These are phyloP conservation scores for Pachyramphus minor DNA, from an alignment of 2,113 vertebrate species.

Conservation along the genomic window DNA sequence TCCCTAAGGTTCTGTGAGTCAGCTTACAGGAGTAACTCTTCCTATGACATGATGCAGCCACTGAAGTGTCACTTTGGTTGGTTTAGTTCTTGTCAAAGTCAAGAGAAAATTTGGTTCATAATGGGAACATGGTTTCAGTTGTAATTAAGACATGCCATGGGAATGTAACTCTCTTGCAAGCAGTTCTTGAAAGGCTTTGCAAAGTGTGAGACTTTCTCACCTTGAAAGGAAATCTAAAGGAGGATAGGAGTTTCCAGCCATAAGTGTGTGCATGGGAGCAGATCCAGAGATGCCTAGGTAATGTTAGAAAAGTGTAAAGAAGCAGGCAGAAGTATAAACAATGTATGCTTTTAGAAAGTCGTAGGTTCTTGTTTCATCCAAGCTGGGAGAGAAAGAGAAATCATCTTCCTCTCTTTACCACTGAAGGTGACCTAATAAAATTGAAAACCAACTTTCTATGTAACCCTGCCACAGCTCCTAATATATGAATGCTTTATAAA, in stretches of 20 bases:
- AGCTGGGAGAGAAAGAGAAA: neutral
- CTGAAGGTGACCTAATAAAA: neutral
- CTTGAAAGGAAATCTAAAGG: neutral
- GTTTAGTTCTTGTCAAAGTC: neutral
- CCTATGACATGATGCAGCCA: neutral
- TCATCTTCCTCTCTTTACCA: neutral
- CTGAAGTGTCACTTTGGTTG: neutral
- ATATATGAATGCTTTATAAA: neutral
- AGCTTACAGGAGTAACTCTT: neutral
- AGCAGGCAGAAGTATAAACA: neutral
- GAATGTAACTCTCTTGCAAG: neutral
- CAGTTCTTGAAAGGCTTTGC: neutral
- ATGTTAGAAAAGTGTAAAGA: neutral
- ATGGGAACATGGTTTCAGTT: neutral
- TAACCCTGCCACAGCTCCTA: neutral
- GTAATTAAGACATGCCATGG: neutral
- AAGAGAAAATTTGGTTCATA: neutral
- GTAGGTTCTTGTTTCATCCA: neutral
- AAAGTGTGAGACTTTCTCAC: neutral
- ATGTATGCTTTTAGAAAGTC: neutral
- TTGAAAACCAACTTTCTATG: fast-evolving
- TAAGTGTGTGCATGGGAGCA: neutral
- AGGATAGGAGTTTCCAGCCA: neutral
- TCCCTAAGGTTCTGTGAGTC: neutral
- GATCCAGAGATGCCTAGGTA: neutral